phyloP scores from a whole-genome alignment of 1,140 invertebrate species.

The Brachionus angularis region DNA sequence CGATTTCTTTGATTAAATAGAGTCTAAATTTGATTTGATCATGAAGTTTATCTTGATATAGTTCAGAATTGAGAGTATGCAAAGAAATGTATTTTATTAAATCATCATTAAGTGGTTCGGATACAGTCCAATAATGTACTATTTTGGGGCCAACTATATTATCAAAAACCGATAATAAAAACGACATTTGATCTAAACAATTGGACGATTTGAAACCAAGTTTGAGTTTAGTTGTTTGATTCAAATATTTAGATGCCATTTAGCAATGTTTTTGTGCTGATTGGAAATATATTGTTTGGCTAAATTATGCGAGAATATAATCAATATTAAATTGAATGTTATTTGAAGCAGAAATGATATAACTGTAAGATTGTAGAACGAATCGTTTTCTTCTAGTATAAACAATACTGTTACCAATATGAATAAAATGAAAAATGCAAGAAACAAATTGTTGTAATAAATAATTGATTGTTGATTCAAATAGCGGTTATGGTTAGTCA shows the following conservation, averaged over 20 bases:
- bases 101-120: background rate
- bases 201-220: too few species aligned
- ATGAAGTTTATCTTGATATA: slow-evolving; percentile 36
- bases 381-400: background rate
- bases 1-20: slow-evolving; percentile 31
- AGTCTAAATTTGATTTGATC: slow-evolving; percentile 29
- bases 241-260: too few species aligned
- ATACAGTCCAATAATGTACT: slow-evolving; percentile 4
- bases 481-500: too few species aligned
- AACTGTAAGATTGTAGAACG: background rate
- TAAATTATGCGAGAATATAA: background rate
- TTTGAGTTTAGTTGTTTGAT: too few species aligned
- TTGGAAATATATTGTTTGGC: background rate
- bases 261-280: too few species aligned
- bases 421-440: background rate
- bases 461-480: too few species aligned
- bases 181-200: background rate
- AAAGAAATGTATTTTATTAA: slow-evolving; percentile 21
- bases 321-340: background rate
- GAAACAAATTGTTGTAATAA: background rate
- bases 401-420: background rate
- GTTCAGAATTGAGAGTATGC: slow-evolving; percentile 29
- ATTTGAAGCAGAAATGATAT: background rate
- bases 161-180: slow-evolving; percentile 41
- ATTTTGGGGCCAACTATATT: slow-evolving; percentile 41